Evolutionary conservation across 1,140 invertebrate genomes (phyloP).

Genomic region (Rhagoletis pomonella): DNA sequence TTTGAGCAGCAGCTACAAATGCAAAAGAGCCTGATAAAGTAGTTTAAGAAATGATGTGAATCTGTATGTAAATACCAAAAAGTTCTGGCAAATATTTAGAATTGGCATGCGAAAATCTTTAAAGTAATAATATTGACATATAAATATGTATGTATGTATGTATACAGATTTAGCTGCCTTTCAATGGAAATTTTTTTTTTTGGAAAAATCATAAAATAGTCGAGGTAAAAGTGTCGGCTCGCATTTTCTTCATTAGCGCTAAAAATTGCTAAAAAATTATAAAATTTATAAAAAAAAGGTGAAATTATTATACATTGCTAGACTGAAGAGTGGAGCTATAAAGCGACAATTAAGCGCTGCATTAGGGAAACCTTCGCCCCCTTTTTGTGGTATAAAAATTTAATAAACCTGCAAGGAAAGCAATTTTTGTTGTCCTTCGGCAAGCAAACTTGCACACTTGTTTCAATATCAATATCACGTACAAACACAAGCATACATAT

Average conservation of each 20-base stretch:
- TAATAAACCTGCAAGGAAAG: background rate
- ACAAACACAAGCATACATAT: background rate
- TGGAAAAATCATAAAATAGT: no score
- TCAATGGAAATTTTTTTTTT: no score
- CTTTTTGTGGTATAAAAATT: background rate
- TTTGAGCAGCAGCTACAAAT: no score
- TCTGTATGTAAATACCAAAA: no score
- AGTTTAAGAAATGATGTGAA: no score
- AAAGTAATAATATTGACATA: no score
- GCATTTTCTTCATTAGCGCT: background rate
- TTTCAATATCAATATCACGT: conserved; percentile 7
- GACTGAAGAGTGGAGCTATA: background rate
- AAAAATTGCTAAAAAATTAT: background rate
- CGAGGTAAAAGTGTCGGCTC: background rate
- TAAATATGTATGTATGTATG: no score
- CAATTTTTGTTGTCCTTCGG: background rate
- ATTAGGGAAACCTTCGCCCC: background rate
- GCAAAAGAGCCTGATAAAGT: no score
- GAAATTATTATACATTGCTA: background rate
- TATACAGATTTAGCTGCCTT: no score
- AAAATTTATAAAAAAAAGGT: background rate
- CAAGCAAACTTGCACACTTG: conserved; percentile 10
- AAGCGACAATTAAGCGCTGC: background rate
- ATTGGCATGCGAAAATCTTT: no score
- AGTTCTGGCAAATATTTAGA: no score